Conservation (phyloP, 2,113 vertebrate species). For the Sinocyclocheilus grahami region DNA sequence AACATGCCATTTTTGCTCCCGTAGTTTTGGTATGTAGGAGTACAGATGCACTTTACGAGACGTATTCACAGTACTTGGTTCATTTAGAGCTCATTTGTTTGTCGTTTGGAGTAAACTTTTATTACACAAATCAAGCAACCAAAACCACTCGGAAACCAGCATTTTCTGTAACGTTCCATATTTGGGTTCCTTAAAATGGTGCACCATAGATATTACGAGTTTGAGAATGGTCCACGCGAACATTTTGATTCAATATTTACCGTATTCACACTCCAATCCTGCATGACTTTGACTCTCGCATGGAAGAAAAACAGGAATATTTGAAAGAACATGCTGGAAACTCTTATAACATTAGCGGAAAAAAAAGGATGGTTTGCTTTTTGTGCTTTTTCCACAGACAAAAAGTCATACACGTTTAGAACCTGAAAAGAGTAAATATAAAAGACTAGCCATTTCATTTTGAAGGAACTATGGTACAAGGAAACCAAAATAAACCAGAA, state of each 20-base stretch:
- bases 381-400: not conserved
- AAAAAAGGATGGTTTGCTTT: not conserved
- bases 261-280: not conserved
- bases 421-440: not conserved
- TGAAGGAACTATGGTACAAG: not conserved
- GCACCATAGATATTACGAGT: not conserved
- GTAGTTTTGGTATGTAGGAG: not conserved
- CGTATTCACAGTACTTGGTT: slow-evolving; percentile 24
- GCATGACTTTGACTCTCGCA: not conserved
- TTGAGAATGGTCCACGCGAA: not conserved
- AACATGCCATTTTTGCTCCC: not conserved
- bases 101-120: not conserved
- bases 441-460: not conserved
- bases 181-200: not conserved
- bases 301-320: not conserved
- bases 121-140: not conserved
- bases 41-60: not conserved
- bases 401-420: not conserved
- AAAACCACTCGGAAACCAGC: not conserved
- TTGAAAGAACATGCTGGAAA: too few species aligned
- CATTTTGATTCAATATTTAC: too few species aligned
- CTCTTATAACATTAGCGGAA: not conserved
- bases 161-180: not conserved
- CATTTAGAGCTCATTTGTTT: not conserved
- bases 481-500: not conserved